A percentile compares a stretch with the other conserved stretches of the same genome.
Conservation (phyloP, 2,113 vertebrate genomes). For the Acanthisitta chloris region DNA sequence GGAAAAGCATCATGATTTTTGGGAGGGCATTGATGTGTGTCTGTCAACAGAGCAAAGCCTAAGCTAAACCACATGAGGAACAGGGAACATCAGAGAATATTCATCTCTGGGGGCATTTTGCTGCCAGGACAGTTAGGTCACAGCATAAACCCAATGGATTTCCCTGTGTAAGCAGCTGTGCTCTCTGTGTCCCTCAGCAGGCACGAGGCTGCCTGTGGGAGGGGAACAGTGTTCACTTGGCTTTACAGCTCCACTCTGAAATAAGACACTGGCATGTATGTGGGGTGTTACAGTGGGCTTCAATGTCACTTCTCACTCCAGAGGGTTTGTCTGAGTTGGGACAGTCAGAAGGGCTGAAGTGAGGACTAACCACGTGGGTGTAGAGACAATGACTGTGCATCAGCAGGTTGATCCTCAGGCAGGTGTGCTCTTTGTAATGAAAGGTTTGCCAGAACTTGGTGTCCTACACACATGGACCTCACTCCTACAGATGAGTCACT, state of each 20-base stretch:
- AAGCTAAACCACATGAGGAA: background rate
- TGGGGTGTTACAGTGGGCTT: background rate
- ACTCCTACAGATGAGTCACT: background rate
- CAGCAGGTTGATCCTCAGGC: background rate
- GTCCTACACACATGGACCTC: background rate
- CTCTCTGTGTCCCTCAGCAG: background rate
- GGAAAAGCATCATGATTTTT: background rate
- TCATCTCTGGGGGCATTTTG: background rate
- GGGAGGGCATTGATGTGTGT: background rate
- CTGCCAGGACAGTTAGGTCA: background rate
- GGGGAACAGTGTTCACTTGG: background rate
- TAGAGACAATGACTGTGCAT: rapidly evolving
- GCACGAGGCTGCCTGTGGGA: background rate
- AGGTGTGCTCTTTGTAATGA: background rate
- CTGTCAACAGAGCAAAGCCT: background rate
- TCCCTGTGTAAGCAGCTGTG: background rate
- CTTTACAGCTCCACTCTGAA: background rate
- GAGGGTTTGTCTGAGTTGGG: background rate
- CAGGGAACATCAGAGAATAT: background rate
- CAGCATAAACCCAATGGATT: background rate
- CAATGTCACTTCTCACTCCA: background rate
- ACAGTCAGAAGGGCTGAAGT: background rate
- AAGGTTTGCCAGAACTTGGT: background rate
- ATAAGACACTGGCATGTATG: rapidly evolving
- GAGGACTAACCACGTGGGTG: background rate